Evolutionary conservation across 2,888 invertebrate species (phyloP).

Genomic region (Blastobasis adustella): DNA sequence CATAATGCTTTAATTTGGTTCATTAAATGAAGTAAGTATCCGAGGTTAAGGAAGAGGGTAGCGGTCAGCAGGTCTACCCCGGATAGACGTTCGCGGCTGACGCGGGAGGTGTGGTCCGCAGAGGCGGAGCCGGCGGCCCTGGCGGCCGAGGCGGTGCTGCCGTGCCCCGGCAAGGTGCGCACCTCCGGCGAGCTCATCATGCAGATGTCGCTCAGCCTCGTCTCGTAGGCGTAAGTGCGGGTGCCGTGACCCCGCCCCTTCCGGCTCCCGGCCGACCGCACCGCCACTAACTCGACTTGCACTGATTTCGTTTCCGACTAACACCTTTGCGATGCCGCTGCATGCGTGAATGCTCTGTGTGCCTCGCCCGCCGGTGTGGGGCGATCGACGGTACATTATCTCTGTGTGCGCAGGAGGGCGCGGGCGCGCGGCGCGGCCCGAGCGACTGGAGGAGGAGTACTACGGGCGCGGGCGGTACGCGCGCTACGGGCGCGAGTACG

Average conservation of each 20-base stretch:
- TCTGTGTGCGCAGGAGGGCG: constrained; percentile 39
- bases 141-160: constrained; percentile 50
- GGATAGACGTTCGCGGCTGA: too few relatives aligned
- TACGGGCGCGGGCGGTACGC: constrained; percentile 47
- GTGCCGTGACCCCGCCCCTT: constrained; percentile 17
- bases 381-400: neutral
- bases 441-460: constrained; percentile 74
- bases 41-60: too few relatives aligned
- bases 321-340: neutral
- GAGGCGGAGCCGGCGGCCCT: constrained; percentile 30
- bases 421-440: constrained; percentile 66
- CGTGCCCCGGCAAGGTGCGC: constrained; percentile 63
- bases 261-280: constrained; percentile 6
- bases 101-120: too few relatives aligned
- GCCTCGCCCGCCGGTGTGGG: too few relatives aligned
- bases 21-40: too few relatives aligned
- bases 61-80: too few relatives aligned
- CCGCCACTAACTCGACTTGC: neutral
- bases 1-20: too few relatives aligned
- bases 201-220: constrained; percentile 40
- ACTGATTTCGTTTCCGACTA: neutral
- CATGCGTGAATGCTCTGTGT: neutral
- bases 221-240: constrained; percentile 56
- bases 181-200: constrained; percentile 39
- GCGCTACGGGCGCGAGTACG: constrained; percentile 37